Base-by-base conservation (phyloP, 2,797 vertebrate genomes). In the Gymnothorax reevesii region DNA sequence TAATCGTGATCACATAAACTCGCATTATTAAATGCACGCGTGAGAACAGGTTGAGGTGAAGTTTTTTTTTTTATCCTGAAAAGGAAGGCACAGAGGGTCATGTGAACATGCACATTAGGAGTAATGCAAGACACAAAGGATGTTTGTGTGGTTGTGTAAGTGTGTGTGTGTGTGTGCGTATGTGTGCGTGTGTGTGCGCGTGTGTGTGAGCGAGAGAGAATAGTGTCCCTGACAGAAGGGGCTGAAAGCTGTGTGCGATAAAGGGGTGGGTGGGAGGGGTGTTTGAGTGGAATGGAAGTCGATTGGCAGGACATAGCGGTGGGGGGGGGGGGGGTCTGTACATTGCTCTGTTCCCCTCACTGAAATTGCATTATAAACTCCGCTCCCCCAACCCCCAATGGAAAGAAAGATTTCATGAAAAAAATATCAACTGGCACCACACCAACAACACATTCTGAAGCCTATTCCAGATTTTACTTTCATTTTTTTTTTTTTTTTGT, bases 331-430 rank as follows among this genome's bases (percentile, higher is more conserved):
- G n/a, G 7, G 20, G 12, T 52, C 42, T 54, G 15, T 27, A 52
- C 15, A 77, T 6, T 49, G 73, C 73, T 77, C 15, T 22, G 49
- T 79, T 79, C 7, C 49, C 22, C 9, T 79, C 20, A 8, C 15
- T 49, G 49, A 1, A 33, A 57, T 66, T 60, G 13, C 64, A 54
- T 17, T 54, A 83, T n/a, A 86, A 42, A 42, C 33, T 82, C 80
- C 54, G 15, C 54, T 57, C 57, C 66, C 80, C 33, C 80, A 9
- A 1, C 86, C 57, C 54, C 49, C 52, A 73, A 55, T 82, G 73
- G 12, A 33, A 27, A 83, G 57, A 83, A 82, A 69, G 71, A 83
- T 83, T 86, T 86, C 83, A 82, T 82, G 80, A 64, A 83, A 86
- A 42, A 7, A 66, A 86, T 57, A 83, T 73, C 64, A 71, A 55